Percentiles rank a stretch among this genome's conserved stretches.
phyloP scores from a whole-genome alignment of 2,113 vertebrate genomes.

The Paradoxurus hermaphroditus region DNA sequence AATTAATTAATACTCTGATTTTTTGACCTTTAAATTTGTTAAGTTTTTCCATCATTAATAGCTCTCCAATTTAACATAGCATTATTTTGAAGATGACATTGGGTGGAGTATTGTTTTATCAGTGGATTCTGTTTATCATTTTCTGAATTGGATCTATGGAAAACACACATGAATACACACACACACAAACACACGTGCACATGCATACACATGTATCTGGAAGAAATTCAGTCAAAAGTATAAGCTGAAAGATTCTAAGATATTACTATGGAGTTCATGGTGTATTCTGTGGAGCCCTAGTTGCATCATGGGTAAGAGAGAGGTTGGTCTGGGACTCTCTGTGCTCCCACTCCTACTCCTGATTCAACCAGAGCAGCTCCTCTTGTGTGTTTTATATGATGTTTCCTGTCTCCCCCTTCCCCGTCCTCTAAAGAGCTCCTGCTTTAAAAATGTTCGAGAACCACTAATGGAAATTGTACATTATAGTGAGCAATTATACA shows the following conservation, averaged over 20 bases:
- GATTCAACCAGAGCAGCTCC: not conserved
- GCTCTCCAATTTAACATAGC: not conserved
- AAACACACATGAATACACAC: not conserved
- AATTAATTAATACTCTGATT: not conserved
- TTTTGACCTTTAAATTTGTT: not conserved
- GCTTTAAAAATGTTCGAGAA: not conserved
- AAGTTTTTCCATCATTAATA: constrained; percentile 34
- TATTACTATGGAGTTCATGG: not conserved
- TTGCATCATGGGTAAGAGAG: not conserved
- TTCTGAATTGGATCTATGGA: not conserved
- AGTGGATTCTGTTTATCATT: not conserved
- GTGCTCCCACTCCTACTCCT: not conserved
- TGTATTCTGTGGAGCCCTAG: not conserved
- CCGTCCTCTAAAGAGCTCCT: not conserved
- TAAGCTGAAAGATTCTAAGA: not conserved
- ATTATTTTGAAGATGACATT: not conserved
- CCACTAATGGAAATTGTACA: not conserved
- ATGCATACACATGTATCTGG: not conserved
- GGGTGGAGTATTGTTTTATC: not conserved
- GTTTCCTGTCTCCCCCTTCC: not conserved
- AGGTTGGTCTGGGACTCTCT: not conserved
- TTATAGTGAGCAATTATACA: too few species aligned
- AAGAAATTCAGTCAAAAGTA: not conserved
- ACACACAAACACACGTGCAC: not conserved
- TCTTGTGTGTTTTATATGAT: not conserved